phyloP scores from a whole-genome alignment of 2,797 vertebrate species.

The Sebastiscus albofasciatus region DNA sequence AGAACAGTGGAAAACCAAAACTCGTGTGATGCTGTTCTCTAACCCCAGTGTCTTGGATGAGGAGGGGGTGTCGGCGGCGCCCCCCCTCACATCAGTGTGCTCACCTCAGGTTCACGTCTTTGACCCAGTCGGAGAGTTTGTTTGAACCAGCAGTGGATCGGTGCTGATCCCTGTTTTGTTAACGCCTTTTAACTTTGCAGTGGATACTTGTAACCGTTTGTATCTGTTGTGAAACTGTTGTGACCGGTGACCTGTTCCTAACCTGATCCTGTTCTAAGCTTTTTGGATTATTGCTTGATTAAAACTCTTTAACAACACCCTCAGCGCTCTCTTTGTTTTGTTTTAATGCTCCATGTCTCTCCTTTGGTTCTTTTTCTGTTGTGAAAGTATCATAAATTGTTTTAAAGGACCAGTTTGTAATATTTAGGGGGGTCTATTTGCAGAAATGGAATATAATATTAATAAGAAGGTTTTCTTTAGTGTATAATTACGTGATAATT shows the following conservation, averaged over 20 bases:
- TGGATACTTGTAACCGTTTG: constrained; percentile 67
- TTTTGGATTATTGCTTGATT: constrained; percentile 80
- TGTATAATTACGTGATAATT: no score
- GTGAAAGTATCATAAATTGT: not conserved
- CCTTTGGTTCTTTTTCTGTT: constrained; percentile 5
- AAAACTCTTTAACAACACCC: constrained; percentile 84
- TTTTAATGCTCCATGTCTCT: constrained; percentile 32
- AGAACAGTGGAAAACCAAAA: constrained; percentile 38
- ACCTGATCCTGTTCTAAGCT: constrained; percentile 73
- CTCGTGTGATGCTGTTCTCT: constrained; percentile 27
- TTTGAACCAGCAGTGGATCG: constrained; percentile 32
- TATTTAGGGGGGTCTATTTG: no score
- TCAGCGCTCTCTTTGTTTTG: constrained; percentile 41
- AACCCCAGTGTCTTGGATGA: constrained; percentile 67
- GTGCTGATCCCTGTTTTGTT: constrained; percentile 43
- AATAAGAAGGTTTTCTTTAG: no score
- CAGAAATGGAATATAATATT: no score
- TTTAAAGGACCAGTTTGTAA: not conserved
- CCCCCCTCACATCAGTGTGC: constrained; percentile 29
- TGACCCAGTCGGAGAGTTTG: constrained; percentile 44
- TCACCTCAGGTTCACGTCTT: constrained; percentile 75
- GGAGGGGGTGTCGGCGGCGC: constrained; percentile 1
- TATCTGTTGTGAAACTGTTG: constrained; percentile 54
- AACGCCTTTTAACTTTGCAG: constrained; percentile 65
- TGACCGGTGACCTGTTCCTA: constrained; percentile 67